Evolutionary conservation across 2,113 vertebrate genomes (phyloP).

Genomic region (Todiramphus saurophagus): DNA sequence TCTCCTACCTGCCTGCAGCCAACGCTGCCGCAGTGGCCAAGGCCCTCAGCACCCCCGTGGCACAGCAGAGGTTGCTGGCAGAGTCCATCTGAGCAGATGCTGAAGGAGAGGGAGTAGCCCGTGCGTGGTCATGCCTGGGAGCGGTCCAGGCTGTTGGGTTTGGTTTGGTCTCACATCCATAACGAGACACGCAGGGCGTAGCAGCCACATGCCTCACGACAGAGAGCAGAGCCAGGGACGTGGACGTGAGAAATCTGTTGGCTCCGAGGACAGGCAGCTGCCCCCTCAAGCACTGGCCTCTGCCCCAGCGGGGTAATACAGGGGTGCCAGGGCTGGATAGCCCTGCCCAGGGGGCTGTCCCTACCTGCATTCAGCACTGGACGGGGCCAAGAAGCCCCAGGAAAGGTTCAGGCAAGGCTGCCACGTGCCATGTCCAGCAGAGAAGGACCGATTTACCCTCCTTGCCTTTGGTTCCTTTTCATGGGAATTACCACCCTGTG

Average conservation of each 20-base stretch:
- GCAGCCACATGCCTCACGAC: fast-evolving
- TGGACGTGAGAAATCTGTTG: fast-evolving
- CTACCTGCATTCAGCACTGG: background rate
- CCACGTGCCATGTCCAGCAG: fast-evolving
- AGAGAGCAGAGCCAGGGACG: background rate
- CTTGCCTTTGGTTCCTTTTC: background rate
- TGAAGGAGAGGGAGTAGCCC: background rate
- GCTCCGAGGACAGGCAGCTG: background rate
- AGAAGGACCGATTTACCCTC: background rate
- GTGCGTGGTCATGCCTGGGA: background rate
- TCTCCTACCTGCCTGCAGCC: background rate
- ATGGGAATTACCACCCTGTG: too few relatives aligned
- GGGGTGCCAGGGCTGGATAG: background rate
- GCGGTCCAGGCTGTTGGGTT: background rate
- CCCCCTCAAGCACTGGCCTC: background rate
- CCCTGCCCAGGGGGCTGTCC: background rate
- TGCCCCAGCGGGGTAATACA: fast-evolving
- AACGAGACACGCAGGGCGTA: fast-evolving
- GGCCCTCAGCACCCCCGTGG: fast-evolving
- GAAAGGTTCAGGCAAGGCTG: background rate
- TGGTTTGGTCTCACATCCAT: background rate
- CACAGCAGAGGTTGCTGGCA: background rate
- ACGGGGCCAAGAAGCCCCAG: background rate
- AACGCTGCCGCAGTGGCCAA: fast-evolving
- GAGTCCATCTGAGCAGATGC: background rate